Conservation (phyloP, 2,113 vertebrate genomes). For the Lonchura striata region DNA sequence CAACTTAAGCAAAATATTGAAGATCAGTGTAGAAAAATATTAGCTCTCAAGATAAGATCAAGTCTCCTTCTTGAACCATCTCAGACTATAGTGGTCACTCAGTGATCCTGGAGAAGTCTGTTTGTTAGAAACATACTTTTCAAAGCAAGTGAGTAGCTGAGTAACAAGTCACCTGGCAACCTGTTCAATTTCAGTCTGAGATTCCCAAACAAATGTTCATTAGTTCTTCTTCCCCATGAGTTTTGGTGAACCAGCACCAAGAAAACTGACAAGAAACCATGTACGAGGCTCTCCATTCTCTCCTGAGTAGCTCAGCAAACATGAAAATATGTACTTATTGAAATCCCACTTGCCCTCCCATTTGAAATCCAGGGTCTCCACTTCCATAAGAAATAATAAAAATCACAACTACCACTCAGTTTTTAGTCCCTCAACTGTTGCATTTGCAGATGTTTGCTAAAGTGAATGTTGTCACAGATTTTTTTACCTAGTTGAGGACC, state of each 20-base stretch:
- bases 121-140: background rate
- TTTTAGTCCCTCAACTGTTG: background rate
- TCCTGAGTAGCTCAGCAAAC: background rate
- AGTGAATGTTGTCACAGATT: background rate
- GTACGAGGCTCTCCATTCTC: background rate
- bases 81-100: background rate
- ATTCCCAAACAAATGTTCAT: background rate
- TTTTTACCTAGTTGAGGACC: constrained; percentile 4
- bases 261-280: background rate
- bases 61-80: background rate
- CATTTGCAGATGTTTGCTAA: background rate
- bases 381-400: background rate
- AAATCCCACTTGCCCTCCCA: background rate
- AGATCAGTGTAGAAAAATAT: background rate
- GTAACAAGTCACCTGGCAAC: background rate
- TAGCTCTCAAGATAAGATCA: background rate
- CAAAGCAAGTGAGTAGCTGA: background rate
- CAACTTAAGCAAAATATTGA: background rate
- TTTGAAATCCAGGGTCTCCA: background rate
- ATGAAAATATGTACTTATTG: background rate
- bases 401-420: background rate
- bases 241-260: background rate
- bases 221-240: background rate
- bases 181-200: background rate
- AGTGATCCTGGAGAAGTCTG: background rate